Conservation (phyloP, 2,797 vertebrate genomes). For the Gymnopithys bicolor region DNA sequence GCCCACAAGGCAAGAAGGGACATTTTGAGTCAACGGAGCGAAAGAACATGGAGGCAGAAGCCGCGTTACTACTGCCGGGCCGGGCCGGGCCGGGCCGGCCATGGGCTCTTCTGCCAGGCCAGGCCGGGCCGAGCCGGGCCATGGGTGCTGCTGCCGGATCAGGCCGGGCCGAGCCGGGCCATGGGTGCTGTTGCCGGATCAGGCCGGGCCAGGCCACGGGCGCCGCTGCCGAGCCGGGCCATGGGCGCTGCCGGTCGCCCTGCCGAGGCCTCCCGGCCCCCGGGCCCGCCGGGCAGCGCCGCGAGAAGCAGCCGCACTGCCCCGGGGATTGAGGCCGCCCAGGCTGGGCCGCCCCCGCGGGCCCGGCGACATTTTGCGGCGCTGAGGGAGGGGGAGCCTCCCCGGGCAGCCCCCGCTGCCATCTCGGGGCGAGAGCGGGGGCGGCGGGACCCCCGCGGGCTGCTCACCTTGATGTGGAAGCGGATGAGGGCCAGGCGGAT, state of each 20-base stretch:
- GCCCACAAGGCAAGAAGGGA: conserved; percentile 30
- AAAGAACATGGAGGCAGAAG: conserved; percentile 69
- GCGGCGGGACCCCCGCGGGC: not conserved
- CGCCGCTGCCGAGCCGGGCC: too few species aligned
- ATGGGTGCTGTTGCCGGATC: too few species aligned
- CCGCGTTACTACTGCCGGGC: not conserved
- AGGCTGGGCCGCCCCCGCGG: conserved; percentile 18
- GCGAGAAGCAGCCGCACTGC: not conserved
- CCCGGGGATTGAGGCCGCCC: not conserved
- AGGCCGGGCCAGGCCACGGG: not conserved
- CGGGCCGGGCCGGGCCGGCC: not conserved
- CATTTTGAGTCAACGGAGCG: conserved; percentile 63
- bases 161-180: too few species aligned
- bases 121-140: too few species aligned
- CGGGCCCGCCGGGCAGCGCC: not conserved
- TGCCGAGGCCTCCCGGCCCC: not conserved
- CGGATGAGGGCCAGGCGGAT: conserved; percentile 94
- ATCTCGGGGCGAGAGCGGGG: conserved; percentile 7
- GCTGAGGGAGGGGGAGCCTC: not conserved
- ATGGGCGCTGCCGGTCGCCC: not conserved
- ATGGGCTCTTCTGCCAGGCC: too few species aligned
- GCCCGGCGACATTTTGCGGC: conserved; percentile 49
- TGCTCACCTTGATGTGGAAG: conserved; percentile 92
- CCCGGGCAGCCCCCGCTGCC: conserved; percentile 35
- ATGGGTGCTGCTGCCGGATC: not conserved